Evolutionary conservation across 2,797 vertebrate species (phyloP), one percentile per base, ranked within the genome.

Genomic region (Ptychobarbus kaznakovi): DNA sequence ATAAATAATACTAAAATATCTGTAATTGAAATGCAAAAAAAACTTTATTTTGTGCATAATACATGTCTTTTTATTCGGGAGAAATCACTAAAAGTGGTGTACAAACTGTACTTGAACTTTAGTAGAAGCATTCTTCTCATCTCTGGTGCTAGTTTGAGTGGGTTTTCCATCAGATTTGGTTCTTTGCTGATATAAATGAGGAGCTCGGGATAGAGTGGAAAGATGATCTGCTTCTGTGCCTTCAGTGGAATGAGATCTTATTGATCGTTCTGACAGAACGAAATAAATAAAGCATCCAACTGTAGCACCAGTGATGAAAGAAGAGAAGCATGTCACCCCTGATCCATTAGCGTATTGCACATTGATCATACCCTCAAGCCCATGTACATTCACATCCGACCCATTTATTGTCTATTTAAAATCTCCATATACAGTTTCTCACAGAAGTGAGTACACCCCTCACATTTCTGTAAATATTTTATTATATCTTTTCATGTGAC

Each of bases 241-340:
- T 63, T 90, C 85, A 82, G 88, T 91, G 86, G 88, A 93, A 94
- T 94, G 91, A 92, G 90, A 90, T 69, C 89, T 91, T 93, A 95
- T 94, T 90, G 94, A 94, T 93, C 88, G 85, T 88, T 90, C 91
- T 92, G 92, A 92, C 92, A 91, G 90, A 88, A 90, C 56, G n/a
- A 72, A 87, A 93, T 93, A 92, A 92, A 92, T 92, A 92, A 93
- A 82, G 72, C 86, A 82, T 28, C 70, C 76, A 73, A 89, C 73
- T 73, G 86, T 80, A 88, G 53, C 83, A 20, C 82, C 65, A 70
- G 32, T 85, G 56, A 84, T 73, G 74, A 42, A 83, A 90, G 76
- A 53, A 84, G 87, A 81, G 84, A 86, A 90, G 58, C 40, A 69
- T 86, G 78, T 80, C 72, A 81, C 81, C 85, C 81, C 85, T 90